Conservation (phyloP, 1,140 invertebrate genomes). For the Sarcophaga peregrina region DNA sequence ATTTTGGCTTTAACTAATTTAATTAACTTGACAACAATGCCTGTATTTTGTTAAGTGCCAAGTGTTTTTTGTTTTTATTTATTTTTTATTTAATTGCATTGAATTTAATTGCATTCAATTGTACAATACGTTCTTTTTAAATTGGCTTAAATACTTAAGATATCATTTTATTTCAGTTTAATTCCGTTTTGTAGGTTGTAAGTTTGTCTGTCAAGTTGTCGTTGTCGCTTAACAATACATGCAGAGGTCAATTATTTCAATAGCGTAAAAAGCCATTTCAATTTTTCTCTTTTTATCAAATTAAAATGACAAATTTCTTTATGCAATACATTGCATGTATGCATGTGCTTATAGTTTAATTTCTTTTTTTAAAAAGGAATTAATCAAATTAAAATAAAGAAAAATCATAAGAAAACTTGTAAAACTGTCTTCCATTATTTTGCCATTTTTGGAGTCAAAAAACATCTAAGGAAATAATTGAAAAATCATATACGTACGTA, state of each 20-base stretch:
- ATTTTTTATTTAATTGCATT: background rate
- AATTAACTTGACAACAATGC: background rate
- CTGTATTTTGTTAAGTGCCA: background rate
- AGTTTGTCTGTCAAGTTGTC: background rate
- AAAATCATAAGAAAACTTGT: too few species aligned
- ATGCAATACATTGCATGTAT: too few species aligned
- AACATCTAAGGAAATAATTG: too few species aligned
- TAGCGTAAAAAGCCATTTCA: background rate
- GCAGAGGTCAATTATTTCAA: constrained; percentile 20
- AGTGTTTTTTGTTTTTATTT: background rate
- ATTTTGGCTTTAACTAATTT: background rate
- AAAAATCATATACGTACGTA: too few species aligned
- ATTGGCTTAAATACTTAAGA: constrained; percentile 27
- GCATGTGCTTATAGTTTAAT: too few species aligned
- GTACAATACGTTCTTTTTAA: background rate
- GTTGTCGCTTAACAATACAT: too few species aligned
- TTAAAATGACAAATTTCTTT: too few species aligned
- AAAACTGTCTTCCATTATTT: too few species aligned
- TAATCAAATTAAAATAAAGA: too few species aligned
- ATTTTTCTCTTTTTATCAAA: background rate
- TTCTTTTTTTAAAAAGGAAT: too few species aligned
- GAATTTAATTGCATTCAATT: background rate
- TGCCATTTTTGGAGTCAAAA: too few species aligned
- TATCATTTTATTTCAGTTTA: background rate
- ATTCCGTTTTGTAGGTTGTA: background rate